A percentile compares a stretch with the other conserved stretches of the same genome.
Evolutionary conservation across 1,140 invertebrate genomes (phyloP).

Genomic region (Lineus longissimus): DNA sequence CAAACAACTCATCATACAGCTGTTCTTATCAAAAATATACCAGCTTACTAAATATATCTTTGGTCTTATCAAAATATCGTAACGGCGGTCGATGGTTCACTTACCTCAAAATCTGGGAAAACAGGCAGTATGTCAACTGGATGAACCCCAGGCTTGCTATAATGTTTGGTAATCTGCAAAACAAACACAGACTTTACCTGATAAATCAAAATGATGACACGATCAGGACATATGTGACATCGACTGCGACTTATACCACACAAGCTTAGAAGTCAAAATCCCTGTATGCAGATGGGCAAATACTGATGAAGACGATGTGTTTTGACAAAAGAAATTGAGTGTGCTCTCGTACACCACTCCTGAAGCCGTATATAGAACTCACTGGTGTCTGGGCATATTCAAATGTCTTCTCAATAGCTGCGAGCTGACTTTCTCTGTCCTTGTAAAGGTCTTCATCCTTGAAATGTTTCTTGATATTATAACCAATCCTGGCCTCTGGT

Average conservation of each 20-base stretch:
- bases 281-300: too few species aligned
- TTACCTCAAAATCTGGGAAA: slow-evolving; percentile 88
- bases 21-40: slow-evolving; percentile 6
- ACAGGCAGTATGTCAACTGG: slow-evolving; percentile 86
- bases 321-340: too few species aligned
- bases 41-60: slow-evolving; percentile 11
- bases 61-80: too few species aligned
- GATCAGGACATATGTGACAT: too few species aligned
- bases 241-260: too few species aligned
- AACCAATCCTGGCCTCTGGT: slow-evolving; percentile 95
- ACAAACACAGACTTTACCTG: slow-evolving; percentile 15
- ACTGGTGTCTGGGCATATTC: slow-evolving; percentile 73
- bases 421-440: slow-evolving; percentile 95
- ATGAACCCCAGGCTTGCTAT: slow-evolving; percentile 88
- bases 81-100: slow-evolving; percentile 6
- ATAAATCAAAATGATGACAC: too few species aligned
- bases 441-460: slow-evolving; percentile 94
- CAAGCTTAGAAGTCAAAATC: too few species aligned
- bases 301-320: too few species aligned
- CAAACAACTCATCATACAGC: slow-evolving; percentile 1
- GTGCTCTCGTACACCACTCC: too few species aligned
- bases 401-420: slow-evolving; percentile 97
- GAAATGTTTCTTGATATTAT: slow-evolving; percentile 92
- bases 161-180: slow-evolving; percentile 76
- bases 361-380: slow-evolving; percentile 11